Evolutionary conservation across 2,113 vertebrate species (phyloP), one percentile per base, ranked within the genome.

Genomic region (Mormyrus iriodes): DNA sequence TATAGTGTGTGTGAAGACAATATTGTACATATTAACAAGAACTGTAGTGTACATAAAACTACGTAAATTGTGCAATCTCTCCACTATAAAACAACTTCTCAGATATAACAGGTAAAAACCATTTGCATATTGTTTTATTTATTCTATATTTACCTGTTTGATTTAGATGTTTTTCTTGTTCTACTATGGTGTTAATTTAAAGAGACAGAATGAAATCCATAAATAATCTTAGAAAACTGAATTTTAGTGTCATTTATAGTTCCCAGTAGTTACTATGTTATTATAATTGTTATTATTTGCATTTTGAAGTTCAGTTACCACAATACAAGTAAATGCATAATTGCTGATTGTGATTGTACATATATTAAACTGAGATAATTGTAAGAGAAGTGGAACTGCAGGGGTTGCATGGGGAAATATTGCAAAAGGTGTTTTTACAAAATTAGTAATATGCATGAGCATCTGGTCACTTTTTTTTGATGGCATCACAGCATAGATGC

Each of bases 381-480:
- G 79, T 24, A 46, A 84, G 42, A 84, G 79, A 21, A 49, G 82
- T 21, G 44, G 44, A 5, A 51, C 0, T 49, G 46, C n/a, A 3
- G 19, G 85, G 85, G 27, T 86, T 86, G 48, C 17, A 52, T 21
- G 15, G 24, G 19, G 31, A 51, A 86, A 52, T 31, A 31, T 19
- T 86, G 49, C 13, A 52, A 48, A 31, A 31, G 39, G 53, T 52
- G 85, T 86, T 53, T 52, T 35, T 35, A 49, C 21, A 73, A 24
- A 76, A 42, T 48, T 4, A 24, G 24, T 73, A 88, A 69, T 88
- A 88, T 88, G 61, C 39, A 88, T 88, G 61, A 88, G 58, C 87
- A 88, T 65, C 61, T 88, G 87, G 42, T 88, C 42, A 48, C 10
- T 69, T 39, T 42, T 6, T 19, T 86, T 51, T 85, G 3, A 27